Percentiles rank a stretch among this genome's conserved stretches.
Conservation (phyloP, 1,140 invertebrate genomes). For the Hypothenemus hampei region DNA sequence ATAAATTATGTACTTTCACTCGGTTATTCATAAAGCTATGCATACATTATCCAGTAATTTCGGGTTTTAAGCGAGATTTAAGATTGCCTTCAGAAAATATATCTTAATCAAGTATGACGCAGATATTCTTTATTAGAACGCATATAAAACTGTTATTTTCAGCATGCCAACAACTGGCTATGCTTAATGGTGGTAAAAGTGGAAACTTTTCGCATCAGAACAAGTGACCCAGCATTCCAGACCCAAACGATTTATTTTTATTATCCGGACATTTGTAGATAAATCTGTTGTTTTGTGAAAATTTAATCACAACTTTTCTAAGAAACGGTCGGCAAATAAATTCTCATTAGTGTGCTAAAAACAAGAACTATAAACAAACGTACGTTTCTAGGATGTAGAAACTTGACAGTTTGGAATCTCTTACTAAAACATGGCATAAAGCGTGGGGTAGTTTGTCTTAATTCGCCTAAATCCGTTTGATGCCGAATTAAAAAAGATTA, state of each 20-base stretch:
- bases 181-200: not conserved
- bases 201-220: not conserved
- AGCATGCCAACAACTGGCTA: too few relatives aligned
- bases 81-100: too few relatives aligned
- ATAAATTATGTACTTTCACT: slow-evolving; percentile 5
- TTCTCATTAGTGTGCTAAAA: slow-evolving; percentile 22
- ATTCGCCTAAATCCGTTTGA: slow-evolving; percentile 15
- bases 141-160: too few relatives aligned
- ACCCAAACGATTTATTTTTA: slow-evolving; percentile 19
- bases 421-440: slow-evolving; percentile 5
- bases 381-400: slow-evolving; percentile 7
- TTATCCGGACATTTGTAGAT: slow-evolving; percentile 15
- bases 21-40: slow-evolving; percentile 7
- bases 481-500: too few relatives aligned
- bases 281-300: slow-evolving; percentile 27
- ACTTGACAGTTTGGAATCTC: slow-evolving; percentile 15
- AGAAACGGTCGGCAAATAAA: slow-evolving; percentile 17
- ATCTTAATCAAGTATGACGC: too few relatives aligned
- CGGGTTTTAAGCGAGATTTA: too few relatives aligned
- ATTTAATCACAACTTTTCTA: slow-evolving; percentile 28
- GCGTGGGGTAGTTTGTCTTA: slow-evolving; percentile 7
- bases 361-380: slow-evolving; percentile 18
- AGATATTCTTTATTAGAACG: too few relatives aligned
- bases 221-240: not conserved
- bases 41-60: slow-evolving; percentile 11